Evolutionary conservation across 2,888 invertebrate genomes (phyloP), one percentile per base, ranked within the genome.

Genomic region (Galeruca laticollis): DNA sequence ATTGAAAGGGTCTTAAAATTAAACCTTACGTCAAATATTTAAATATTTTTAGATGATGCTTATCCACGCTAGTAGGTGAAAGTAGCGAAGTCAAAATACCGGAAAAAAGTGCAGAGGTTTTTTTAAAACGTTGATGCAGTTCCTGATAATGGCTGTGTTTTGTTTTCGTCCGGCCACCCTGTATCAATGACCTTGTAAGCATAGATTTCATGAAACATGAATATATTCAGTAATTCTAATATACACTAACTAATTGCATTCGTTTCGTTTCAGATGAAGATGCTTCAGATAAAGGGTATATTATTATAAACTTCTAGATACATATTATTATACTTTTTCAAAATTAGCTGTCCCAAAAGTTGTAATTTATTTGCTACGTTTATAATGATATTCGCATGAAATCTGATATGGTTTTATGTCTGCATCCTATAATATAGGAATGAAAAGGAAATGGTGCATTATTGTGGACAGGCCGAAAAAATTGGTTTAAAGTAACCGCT

Each of bases 401-500:
- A 47, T 47, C 47, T 47, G 47, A 47, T 47, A 47, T 47, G 47
- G 47, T 47, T 47, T 47, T 18, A 18, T 18, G 47, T 6, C 18
- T 47, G 47, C 47, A 47, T 47, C 47, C 18, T 47, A 47, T 47
- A 47, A 47, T 47, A 47, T 47, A 18, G 47, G 15, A 47, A 18
- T 9, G 47, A 47, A 47, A 47, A 47, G 47, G 47, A 47, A 47
- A 18, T 47, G 47, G 18, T 68, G 47, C 26, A 49, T 68, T 69
- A 60, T 20, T 37, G 56, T 52, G 40, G 59, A 57, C 52, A 62
- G 57, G 52, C 35, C 21, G 52, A 72, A 64, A 61, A 37, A 66
- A 49, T 60, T 62, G 57, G 68, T 43, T 21, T 52, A 61, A 37
- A 62, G 51, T 52, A 60, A 64, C 67, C 60, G 64, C 57, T 47